These are phyloP conservation scores for Hirtodrosophila trivittata DNA, from an alignment of 2,888 invertebrate genomes.

Conservation along the genomic window DNA sequence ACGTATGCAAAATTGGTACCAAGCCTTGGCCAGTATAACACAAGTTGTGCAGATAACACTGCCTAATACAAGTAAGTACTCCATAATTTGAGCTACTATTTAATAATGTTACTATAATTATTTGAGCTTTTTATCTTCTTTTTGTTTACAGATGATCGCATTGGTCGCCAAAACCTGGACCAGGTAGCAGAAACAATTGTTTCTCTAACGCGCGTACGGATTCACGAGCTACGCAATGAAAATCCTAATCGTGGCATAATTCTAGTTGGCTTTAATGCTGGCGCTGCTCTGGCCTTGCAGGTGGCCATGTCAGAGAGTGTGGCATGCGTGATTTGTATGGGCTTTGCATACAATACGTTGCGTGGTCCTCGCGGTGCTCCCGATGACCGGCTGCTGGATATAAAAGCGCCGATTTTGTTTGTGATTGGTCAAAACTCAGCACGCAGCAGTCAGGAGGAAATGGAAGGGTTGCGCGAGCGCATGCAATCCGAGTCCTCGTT, in stretches of 20 bases:
- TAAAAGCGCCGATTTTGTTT: constrained; percentile 90
- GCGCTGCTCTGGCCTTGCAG: constrained; percentile 90
- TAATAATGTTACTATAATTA: not conserved
- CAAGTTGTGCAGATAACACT: constrained; percentile 86
- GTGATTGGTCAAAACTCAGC: constrained; percentile 90
- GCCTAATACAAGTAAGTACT: constrained; percentile 76
- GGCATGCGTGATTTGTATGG: constrained; percentile 90
- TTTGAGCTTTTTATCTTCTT: too few species aligned
- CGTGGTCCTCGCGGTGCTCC: constrained; percentile 90
- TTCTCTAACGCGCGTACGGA: constrained; percentile 88
- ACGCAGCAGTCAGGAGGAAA: constrained; percentile 88
- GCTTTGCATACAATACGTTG: constrained; percentile 90
- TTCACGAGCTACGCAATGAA: constrained; percentile 88
- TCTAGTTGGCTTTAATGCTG: constrained; percentile 90
- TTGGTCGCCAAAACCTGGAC: constrained; percentile 81
- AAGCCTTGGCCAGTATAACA: constrained; percentile 87
- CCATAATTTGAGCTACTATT: too few species aligned
- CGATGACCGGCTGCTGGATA: constrained; percentile 90
- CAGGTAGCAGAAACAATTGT: constrained; percentile 87
- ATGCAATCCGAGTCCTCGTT: constrained; percentile 91
- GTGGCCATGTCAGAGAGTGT: constrained; percentile 89
- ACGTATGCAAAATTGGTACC: constrained; percentile 89
- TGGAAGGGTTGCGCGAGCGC: constrained; percentile 90
- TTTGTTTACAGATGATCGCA: constrained; percentile 64
- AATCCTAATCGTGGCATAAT: constrained; percentile 89